These are phyloP conservation scores for Chelidonichthys spinosus DNA, from an alignment of 2,797 vertebrate genomes.

Conservation along the genomic window DNA sequence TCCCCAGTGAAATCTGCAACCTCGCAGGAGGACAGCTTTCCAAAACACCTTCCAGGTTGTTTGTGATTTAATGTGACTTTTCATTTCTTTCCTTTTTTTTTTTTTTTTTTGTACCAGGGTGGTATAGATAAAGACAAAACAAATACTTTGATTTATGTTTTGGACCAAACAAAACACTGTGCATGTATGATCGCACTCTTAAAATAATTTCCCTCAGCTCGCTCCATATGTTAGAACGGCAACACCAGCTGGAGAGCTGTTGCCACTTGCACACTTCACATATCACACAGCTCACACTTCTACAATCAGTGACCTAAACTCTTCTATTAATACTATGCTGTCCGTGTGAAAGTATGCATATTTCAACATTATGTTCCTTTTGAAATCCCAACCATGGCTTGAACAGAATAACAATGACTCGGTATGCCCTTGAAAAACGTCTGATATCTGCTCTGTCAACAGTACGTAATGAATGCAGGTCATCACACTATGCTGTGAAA, in stretches of 20 bases:
- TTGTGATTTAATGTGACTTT: conserved; percentile 6
- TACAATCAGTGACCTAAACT: conserved; percentile 36
- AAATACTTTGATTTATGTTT: conserved; percentile 23
- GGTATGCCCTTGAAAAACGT: conserved; percentile 18
- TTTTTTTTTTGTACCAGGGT: background rate
- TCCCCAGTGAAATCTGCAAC: conserved; percentile 8
- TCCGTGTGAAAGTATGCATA: conserved; percentile 32
- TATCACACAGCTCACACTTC: conserved; percentile 44
- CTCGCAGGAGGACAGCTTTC: conserved; percentile 10
- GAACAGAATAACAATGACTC: conserved; percentile 28
- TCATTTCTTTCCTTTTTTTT: no score
- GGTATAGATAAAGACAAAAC: background rate
- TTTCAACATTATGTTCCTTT: conserved; percentile 34
- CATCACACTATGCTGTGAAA: conserved; percentile 26
- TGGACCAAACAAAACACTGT: conserved; percentile 42
- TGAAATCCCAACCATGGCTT: conserved; percentile 35
- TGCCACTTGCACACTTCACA: conserved; percentile 49
- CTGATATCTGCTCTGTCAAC: conserved; percentile 17
- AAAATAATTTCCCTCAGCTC: conserved; percentile 32
- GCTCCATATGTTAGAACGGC: conserved; percentile 53
- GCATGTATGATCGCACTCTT: conserved; percentile 37
- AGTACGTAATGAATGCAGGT: conserved; percentile 18
- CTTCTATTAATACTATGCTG: conserved; percentile 36
- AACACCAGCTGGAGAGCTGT: conserved; percentile 56
- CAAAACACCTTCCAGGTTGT: conserved; percentile 15